Base-by-base conservation (phyloP, 1,140 invertebrate genomes). In the Paralvinella palmiformis region DNA sequence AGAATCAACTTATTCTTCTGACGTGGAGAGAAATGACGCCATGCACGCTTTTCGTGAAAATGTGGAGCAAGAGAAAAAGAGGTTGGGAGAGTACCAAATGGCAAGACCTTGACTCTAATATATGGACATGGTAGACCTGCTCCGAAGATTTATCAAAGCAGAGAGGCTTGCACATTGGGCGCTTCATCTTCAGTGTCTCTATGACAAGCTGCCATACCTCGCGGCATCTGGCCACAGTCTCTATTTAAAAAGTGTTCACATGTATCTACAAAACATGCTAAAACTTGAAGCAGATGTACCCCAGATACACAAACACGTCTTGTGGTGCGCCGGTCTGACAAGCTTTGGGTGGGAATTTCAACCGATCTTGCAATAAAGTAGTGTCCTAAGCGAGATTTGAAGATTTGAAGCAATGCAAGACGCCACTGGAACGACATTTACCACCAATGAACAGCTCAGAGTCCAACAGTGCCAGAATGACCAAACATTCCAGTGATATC, bases 101-200 rank as follows among this genome's bases (percentile, higher is more conserved):
- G 48, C 44, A 17, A 52, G 37, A n/a, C 52, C 73, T 1, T 73
- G 71, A 64, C 36, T 71, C 6, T 68, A 72, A 56, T 73, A 72
- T 37, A 64, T 71, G 65, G 66, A 72, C 37, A 53, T 81, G 65
- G n/a, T n/a, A n/a, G n/a, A n/a, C n/a, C n/a, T n/a, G n/a, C 62
- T 76, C 15, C 64, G 68, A 59, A 64, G 75, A 58, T 83, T 82
- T 55, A 72, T 83, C 70, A 66, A 69, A 60, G 73, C 75, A 68
- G 76, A 80, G 74, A 70, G 72, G 63, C 69, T 68, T 7, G 76
- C 76, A 13, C 55, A 75, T 73, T 81, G 69, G 61, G 44, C 78
- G 62, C 59, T 74, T 66, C 78, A 81, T 62, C 37, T 56, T n/a
- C 27, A 32, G 3, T 2, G 22, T 24, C 45, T 62, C 20, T 35